Evolutionary conservation across 1,140 invertebrate genomes (phyloP), one percentile per base, ranked within the genome.

Genomic region (Sitophilus oryzae): DNA sequence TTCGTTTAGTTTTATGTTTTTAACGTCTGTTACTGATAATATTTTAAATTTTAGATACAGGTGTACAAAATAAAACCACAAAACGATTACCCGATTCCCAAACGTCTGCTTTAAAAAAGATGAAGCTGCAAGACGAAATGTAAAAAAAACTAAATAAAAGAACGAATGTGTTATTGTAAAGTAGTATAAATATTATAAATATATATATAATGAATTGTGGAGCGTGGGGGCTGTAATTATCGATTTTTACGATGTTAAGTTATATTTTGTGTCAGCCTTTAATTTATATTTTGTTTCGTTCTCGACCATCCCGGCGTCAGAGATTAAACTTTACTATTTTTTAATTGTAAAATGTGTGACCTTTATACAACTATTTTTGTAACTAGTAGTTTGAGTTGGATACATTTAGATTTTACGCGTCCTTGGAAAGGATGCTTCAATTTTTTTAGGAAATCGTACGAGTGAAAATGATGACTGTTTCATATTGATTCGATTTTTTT

Each of bases 91-190:
- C 65, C 46, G 67, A 69, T 19, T 43, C 57, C 11, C 51, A 53
- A 41, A 54, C 54, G 8, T 40, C 36, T 25, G 50, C 34, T 52
- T 44, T 62, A 25, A 66, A 67, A 53, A 67, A 67, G 59, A 53
- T 67, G 42, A 67, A 65, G 54, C 49, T 56, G n/a, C 59, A 66
- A 47, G 62, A 64, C 38, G 58, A 64, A 44, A 59, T 64, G 52
- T 61, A 50, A 61, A 56, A 59, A 1, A 8, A 18, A 16, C 40
- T 41, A 51, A 11, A 16, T 36, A 10, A 40, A 40, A 23, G 25
- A 30, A 19, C 36, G 48, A 37, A 23, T 60, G 49, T 47, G 59
- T 53, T 42, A 41, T n/a, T 61, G 52, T 59, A 62, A 56, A 56
- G 48, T 56, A 62, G 50, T 53, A 48, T 53, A 42, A 25, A 51